A percentile compares a stretch with the other conserved stretches of the same genome.
Conservation (phyloP, 2,888 invertebrate species). For the Drosophila eohydei region DNA sequence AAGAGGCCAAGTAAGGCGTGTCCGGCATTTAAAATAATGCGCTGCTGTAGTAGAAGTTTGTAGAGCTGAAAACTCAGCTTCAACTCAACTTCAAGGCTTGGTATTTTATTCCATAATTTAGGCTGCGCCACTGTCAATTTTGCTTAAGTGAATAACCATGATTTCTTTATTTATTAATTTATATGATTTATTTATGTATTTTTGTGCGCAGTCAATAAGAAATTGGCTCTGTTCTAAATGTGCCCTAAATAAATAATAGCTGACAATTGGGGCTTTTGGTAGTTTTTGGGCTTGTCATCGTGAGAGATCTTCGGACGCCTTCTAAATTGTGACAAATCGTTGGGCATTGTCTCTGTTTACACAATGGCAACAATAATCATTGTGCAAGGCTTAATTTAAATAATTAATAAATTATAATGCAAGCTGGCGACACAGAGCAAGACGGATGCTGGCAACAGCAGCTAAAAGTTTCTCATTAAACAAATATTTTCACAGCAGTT, state of each 20-base stretch:
- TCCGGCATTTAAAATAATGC: too few relatives aligned
- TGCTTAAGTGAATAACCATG: background rate
- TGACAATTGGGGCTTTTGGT: conserved; percentile 20
- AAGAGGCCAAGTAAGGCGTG: too few relatives aligned
- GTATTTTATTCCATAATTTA: background rate
- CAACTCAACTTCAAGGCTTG: background rate
- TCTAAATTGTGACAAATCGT: conserved; percentile 32
- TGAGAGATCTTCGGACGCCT: conserved; percentile 10
- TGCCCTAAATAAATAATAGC: conserved; percentile 33
- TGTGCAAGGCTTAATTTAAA: conserved; percentile 69
- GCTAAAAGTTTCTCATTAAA: conserved; percentile 82
- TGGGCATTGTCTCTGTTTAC: conserved; percentile 32
- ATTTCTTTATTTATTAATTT: background rate
- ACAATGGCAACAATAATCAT: conserved; percentile 51
- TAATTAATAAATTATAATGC: conserved; percentile 78
- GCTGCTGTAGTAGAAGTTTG: too few relatives aligned
- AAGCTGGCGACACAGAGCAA: conserved; percentile 21
- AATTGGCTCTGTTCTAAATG: conserved; percentile 7
- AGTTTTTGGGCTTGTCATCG: conserved; percentile 20
- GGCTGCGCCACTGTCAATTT: background rate
- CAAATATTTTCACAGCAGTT: conserved; percentile 80
- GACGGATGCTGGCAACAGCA: conserved; percentile 47
- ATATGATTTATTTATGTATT: background rate
- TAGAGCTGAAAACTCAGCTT: background rate
- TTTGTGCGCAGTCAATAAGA: background rate